phyloP scores from a whole-genome alignment of 2,888 invertebrate species.

The Oasisia sp. region DNA sequence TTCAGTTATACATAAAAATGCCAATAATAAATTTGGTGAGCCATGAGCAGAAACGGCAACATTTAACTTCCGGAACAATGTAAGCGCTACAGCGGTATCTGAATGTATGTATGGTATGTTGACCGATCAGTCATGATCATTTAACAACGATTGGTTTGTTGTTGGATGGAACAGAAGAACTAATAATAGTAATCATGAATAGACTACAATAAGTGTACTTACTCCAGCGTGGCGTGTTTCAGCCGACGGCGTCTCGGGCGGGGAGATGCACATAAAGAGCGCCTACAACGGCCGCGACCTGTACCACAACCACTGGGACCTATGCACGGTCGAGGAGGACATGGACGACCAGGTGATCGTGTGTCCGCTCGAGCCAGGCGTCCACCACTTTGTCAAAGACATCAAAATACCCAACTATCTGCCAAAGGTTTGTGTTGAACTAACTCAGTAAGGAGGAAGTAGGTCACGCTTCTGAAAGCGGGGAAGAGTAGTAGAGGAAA shows the following conservation, averaged over 20 bases:
- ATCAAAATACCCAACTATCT: slow-evolving; percentile 53
- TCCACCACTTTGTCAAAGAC: slow-evolving; percentile 49
- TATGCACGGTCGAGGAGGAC: slow-evolving; percentile 52
- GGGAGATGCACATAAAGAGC: slow-evolving; percentile 50
- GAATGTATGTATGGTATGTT: too few species aligned
- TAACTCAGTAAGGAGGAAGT: background rate
- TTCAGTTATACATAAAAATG: too few species aligned
- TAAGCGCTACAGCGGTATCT: too few species aligned
- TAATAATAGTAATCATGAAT: too few species aligned
- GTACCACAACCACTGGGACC: slow-evolving; percentile 56
- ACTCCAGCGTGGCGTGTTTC: slow-evolving; percentile 9
- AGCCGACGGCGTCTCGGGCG: slow-evolving; percentile 48
- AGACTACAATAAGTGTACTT: too few species aligned
- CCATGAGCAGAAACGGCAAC: too few species aligned
- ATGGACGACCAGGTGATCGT: slow-evolving; percentile 48
- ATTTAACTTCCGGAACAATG: too few species aligned
- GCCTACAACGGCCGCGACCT: slow-evolving; percentile 55
- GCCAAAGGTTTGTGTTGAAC: slow-evolving; percentile 50
- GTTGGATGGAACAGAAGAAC: too few species aligned
- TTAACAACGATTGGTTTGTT: too few species aligned
- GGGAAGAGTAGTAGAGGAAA: background rate
- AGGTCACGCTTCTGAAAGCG: too few species aligned
- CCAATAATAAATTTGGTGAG: too few species aligned
- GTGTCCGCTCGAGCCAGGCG: slow-evolving; percentile 52
- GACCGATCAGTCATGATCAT: too few species aligned